phyloP scores from a whole-genome alignment of 2,113 vertebrate genomes.

The Melanerpes formicivorus region DNA sequence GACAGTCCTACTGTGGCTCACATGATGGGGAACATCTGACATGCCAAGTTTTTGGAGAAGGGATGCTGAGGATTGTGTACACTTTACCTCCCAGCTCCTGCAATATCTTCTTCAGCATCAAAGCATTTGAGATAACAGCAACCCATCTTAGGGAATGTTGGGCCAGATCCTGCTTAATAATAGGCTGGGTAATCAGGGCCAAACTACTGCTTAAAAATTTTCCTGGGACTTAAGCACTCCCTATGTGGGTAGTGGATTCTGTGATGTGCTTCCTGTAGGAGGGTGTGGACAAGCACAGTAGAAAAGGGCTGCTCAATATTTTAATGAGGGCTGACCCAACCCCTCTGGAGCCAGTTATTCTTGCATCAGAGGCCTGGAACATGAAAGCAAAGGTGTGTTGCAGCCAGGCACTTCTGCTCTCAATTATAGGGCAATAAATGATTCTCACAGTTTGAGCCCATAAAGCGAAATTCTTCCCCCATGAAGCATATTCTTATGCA shows the following conservation, averaged over 20 bases:
- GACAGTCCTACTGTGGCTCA: background rate
- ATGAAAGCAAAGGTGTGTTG: background rate
- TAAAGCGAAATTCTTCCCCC: background rate
- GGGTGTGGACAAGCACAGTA: background rate
- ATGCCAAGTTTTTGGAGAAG: background rate
- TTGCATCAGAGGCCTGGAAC: background rate
- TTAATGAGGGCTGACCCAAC: background rate
- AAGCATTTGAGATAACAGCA: background rate
- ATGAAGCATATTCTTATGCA: background rate
- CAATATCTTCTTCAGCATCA: background rate
- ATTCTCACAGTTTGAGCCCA: background rate
- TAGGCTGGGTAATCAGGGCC: background rate
- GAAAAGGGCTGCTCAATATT: background rate
- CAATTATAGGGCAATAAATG: background rate
- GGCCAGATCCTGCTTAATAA: background rate
- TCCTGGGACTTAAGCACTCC: background rate
- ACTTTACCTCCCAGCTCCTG: background rate
- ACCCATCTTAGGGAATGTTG: background rate
- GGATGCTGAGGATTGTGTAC: accelerated
- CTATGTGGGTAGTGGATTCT: background rate
- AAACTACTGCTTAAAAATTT: background rate
- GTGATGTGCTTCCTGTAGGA: background rate
- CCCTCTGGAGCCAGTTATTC: background rate
- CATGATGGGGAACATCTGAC: background rate
- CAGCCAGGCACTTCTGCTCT: background rate